Conservation (phyloP, 2,113 vertebrate species). For the Glaucomys volans region DNA sequence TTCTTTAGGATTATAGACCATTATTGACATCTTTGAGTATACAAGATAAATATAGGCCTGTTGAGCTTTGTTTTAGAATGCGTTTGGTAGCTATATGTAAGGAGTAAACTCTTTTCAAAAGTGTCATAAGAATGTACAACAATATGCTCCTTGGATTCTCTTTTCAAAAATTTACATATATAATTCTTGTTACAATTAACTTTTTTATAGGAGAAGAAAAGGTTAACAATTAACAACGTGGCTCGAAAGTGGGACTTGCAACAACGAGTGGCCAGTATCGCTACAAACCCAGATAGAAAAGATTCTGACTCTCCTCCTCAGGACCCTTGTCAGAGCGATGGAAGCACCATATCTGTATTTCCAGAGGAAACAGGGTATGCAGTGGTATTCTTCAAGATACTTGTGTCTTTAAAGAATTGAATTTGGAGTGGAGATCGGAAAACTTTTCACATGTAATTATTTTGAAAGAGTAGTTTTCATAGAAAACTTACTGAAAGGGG, state of each 20-base stretch:
- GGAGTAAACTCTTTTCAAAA: not conserved
- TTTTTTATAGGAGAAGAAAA: constrained; percentile 93
- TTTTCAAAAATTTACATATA: not conserved
- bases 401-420: not conserved
- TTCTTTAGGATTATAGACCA: not conserved
- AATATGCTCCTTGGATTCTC: not conserved
- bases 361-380: constrained; percentile 93
- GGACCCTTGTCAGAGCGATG: constrained; percentile 90
- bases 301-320: constrained; percentile 89
- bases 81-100: not conserved
- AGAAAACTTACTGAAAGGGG: constrained; percentile 6
- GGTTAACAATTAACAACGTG: constrained; percentile 94
- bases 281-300: constrained; percentile 88
- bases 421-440: not conserved
- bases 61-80: not conserved
- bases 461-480: constrained; percentile 30
- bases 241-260: constrained; percentile 96
- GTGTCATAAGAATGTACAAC: not conserved
- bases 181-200: constrained; percentile 49
- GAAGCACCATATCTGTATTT: constrained; percentile 88
- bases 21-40: constrained; percentile 18
- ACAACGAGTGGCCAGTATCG: constrained; percentile 81
- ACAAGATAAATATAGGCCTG: not conserved
- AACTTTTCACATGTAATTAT: not conserved
- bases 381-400: not conserved